phyloP scores from a whole-genome alignment of 2,113 vertebrate species.

The Pantherophis guttatus region DNA sequence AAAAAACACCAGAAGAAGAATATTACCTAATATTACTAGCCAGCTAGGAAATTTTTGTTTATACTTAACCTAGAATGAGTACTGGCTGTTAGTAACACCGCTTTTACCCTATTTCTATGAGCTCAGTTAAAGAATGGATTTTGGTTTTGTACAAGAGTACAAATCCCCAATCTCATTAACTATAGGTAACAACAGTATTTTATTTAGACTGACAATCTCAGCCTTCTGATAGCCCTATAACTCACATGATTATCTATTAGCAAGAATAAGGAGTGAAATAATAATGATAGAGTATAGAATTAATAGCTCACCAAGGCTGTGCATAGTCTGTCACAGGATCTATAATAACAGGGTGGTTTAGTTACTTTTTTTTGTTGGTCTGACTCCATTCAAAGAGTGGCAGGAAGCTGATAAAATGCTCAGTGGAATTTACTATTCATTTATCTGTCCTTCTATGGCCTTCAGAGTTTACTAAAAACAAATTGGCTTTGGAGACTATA shows the following conservation, averaged over 20 bases:
- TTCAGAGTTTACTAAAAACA: constrained; percentile 64
- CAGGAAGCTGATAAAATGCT: constrained; percentile 71
- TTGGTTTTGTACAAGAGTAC: neutral
- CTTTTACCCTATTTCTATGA: neutral
- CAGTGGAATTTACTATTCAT: constrained; percentile 66
- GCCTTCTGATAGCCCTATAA: constrained; percentile 20
- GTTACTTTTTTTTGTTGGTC: constrained; percentile 51
- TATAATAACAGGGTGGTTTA: constrained; percentile 46
- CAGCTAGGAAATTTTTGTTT: neutral
- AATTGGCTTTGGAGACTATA: constrained; percentile 62
- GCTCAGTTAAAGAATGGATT: neutral
- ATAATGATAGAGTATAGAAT: constrained; percentile 54
- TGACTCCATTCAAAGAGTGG: constrained; percentile 55
- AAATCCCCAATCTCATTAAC: constrained; percentile 10
- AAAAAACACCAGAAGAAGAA: neutral
- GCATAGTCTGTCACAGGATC: constrained; percentile 60
- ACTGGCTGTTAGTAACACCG: neutral
- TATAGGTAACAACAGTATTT: constrained; percentile 15
- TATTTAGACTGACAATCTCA: constrained; percentile 9
- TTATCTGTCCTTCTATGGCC: constrained; percentile 73
- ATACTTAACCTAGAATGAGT: neutral
- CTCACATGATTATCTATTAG: constrained; percentile 12
- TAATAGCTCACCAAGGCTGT: constrained; percentile 59
- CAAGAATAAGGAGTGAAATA: constrained; percentile 29
- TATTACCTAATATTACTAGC: neutral